Percentiles rank a stretch among this genome's conserved stretches.
Conservation (phyloP, 2,113 vertebrate species). For the Osmerus mordax region DNA sequence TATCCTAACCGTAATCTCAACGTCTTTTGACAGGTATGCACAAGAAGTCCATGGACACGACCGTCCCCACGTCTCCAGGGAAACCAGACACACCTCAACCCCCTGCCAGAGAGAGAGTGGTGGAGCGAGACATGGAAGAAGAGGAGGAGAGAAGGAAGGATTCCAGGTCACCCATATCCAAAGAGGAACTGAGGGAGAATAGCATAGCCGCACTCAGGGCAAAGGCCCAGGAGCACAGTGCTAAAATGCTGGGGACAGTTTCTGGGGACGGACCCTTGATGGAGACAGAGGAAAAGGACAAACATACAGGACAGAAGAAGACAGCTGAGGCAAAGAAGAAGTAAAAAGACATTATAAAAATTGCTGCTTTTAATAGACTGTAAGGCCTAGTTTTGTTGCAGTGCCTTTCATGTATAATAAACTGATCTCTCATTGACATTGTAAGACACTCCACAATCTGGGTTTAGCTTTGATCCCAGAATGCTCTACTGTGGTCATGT, state of each 20-base stretch:
- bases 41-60: slow-evolving; percentile 94
- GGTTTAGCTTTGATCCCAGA: too few species aligned
- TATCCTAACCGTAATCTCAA: slow-evolving; percentile 87
- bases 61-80: slow-evolving; percentile 71
- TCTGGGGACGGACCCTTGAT: slow-evolving; percentile 40
- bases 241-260: slow-evolving; percentile 89
- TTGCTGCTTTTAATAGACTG: background rate
- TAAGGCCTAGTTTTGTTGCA: background rate
- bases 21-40: slow-evolving; percentile 90
- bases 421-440: too few species aligned
- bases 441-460: too few species aligned
- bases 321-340: slow-evolving; percentile 35
- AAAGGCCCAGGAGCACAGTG: slow-evolving; percentile 96
- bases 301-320: slow-evolving; percentile 3
- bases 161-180: slow-evolving; percentile 77
- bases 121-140: slow-evolving; percentile 67
- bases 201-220: slow-evolving; percentile 94
- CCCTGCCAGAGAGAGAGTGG: slow-evolving; percentile 75
- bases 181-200: slow-evolving; percentile 96
- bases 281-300: slow-evolving; percentile 68
- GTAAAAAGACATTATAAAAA: slow-evolving; percentile 30
- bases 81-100: slow-evolving; percentile 78
- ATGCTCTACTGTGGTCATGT: too few species aligned
- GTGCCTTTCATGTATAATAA: background rate
- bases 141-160: slow-evolving; percentile 63